Evolutionary conservation across 2,797 vertebrate species (phyloP).

Genomic region (Danio albolineatus): DNA sequence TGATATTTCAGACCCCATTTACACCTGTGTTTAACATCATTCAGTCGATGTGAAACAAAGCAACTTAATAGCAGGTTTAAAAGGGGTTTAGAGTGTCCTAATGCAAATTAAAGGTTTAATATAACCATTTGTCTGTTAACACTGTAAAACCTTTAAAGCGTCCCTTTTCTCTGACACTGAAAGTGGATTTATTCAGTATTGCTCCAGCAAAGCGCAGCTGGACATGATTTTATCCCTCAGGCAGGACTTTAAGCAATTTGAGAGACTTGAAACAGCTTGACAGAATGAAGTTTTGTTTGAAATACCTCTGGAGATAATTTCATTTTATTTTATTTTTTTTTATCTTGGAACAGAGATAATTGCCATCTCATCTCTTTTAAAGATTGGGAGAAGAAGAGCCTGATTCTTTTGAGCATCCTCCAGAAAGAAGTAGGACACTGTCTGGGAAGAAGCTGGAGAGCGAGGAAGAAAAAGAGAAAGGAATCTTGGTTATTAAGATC

Average conservation of each 20-base stretch:
- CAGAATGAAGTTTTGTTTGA: conserved; percentile 10
- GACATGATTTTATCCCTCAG: not conserved
- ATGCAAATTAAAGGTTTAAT: conserved; percentile 1
- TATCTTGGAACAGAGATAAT: conserved; percentile 17
- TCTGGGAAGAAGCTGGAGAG: conserved; percentile 1
- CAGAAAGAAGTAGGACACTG: conserved; percentile 21
- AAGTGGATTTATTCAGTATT: not conserved
- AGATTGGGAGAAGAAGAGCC: not conserved
- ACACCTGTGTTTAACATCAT: no score
- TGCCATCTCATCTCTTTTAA: conserved; percentile 21
- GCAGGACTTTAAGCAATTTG: not conserved
- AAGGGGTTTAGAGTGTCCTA: not conserved
- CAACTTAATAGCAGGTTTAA: no score
- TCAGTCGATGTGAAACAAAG: no score
- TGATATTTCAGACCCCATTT: no score
- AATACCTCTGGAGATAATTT: conserved; percentile 3
- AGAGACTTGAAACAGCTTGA: not conserved
- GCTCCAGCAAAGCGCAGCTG: not conserved
- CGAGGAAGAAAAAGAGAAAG: conserved; percentile 3
- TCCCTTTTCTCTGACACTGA: not conserved
- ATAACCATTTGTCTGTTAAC: not conserved
- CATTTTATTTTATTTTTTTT: not conserved
- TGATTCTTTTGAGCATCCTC: conserved; percentile 6
- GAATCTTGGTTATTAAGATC: conserved; percentile 27
- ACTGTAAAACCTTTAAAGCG: not conserved